Percentiles rank a stretch among this genome's conserved stretches.
phyloP scores from a whole-genome alignment of 2,113 vertebrate species.

The Xyrauchen texanus region DNA sequence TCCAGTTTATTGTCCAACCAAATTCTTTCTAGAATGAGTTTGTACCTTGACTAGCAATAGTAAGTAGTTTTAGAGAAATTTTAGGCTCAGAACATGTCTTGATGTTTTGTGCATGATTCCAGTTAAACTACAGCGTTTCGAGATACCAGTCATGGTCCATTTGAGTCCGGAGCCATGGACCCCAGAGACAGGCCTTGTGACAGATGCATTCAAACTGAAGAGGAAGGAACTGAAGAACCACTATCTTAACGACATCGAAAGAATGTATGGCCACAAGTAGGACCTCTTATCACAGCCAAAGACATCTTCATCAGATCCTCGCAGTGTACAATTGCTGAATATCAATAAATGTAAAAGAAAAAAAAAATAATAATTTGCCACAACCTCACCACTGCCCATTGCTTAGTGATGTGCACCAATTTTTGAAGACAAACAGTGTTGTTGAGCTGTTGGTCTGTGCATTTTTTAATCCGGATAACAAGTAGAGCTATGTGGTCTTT shows the following conservation, averaged over 20 bases:
- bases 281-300: slow-evolving; percentile 7
- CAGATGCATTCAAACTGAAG: slow-evolving; percentile 97
- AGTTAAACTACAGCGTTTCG: slow-evolving; percentile 96
- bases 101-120: neutral
- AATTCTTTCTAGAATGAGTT: too few relatives aligned
- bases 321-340: slow-evolving; percentile 7
- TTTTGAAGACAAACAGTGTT: neutral
- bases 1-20: too few relatives aligned
- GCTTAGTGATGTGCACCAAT: neutral
- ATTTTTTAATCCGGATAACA: slow-evolving; percentile 36
- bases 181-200: slow-evolving; percentile 94
- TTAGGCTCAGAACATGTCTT: neutral
- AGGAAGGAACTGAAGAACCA: slow-evolving; percentile 96
- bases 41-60: too few relatives aligned
- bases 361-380: slow-evolving; percentile 7
- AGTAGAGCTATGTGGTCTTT: slow-evolving; percentile 3
- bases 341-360: slow-evolving; percentile 26
- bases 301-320: neutral
- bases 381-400: slow-evolving; percentile 23
- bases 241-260: slow-evolving; percentile 93
- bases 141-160: slow-evolving; percentile 92
- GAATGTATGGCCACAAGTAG: slow-evolving; percentile 97
- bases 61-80: neutral
- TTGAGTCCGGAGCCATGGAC: slow-evolving; percentile 96
- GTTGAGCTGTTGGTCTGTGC: neutral